Base-by-base conservation (phyloP, 2,888 invertebrate genomes). In the Acrobasis suavella region DNA sequence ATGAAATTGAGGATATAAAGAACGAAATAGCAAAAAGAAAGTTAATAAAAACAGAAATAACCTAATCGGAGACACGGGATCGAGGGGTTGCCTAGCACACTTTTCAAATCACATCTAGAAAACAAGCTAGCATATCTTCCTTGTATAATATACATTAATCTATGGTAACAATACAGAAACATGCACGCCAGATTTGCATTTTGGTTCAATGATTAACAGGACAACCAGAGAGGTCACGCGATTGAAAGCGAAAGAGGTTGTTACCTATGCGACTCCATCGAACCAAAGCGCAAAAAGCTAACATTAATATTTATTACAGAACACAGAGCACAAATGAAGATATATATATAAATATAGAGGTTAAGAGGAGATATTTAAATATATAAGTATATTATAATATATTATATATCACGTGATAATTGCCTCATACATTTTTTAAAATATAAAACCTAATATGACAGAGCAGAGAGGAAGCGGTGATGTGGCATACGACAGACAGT, bases 391-490 rank as follows among this genome's bases (percentile, higher is more conserved):
- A 73, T 69, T 74, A 70, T 77, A 77, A 81, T 78, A 80, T 79
- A 76, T 72, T 82, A 86, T 81, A 89, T 86, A 81, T 91, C 90
- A 90, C 91, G 91, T 91, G 86, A 89, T 89, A 89, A 88, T 91
- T 88, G 91, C 91, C 91, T 91, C 91, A 91, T 91, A 91, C 88
- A 91, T 87, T 86, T 85, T 82, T 72, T 74, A 81, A 82, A 85
- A 87, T 85, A 87, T 86, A 87, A 87, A 85, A 90, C 91, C 91
- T 91, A 91, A 82, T 89, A 93, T 93, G 93, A 93, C 87, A 93
- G 93, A 93, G 93, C 93, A 91, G 89, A 92, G 91, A 92, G 92
- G 92, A 92, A 91, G 92, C 93, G 91, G 92, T 92, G 92, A 92
- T 92, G 91, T 92, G 92, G 91, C 92, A 92, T 92, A 92, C 91